A percentile compares a stretch with the other conserved stretches of the same genome.
Conservation (phyloP, 2,113 vertebrate genomes). For the Neotoma lepida region DNA sequence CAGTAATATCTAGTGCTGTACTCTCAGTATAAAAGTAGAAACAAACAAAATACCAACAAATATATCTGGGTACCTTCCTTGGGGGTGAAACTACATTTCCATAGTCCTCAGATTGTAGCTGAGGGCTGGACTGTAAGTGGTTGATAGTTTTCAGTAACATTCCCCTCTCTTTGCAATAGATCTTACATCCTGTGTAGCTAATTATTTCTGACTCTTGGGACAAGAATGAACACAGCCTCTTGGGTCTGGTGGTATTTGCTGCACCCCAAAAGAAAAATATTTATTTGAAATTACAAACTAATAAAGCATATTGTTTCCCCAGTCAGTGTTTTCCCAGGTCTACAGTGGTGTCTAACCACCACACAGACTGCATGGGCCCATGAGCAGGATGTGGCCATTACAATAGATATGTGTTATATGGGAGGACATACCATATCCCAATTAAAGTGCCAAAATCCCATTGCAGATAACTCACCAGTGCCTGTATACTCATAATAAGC, state of each 20-base stretch:
- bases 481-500: neutral
- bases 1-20: neutral
- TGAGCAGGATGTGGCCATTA: neutral
- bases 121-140: neutral
- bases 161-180: neutral
- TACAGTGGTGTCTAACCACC: neutral
- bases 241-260: neutral
- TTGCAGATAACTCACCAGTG: neutral
- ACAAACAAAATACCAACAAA: neutral
- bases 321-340: neutral
- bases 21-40: neutral
- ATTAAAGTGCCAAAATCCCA: neutral
- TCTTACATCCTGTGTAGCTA: neutral
- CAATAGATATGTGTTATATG: neutral
- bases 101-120: neutral
- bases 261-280: neutral
- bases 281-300: neutral
- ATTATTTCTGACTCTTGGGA: neutral
- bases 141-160: neutral
- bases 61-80: neutral
- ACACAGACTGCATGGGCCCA: fast-evolving
- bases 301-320: neutral
- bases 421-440: neutral
- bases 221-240: neutral
- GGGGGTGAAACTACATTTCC: neutral